Evolutionary conservation across 1,140 invertebrate genomes (phyloP), one percentile per base, ranked within the genome.

Genomic region (Calephelis virginiensis): DNA sequence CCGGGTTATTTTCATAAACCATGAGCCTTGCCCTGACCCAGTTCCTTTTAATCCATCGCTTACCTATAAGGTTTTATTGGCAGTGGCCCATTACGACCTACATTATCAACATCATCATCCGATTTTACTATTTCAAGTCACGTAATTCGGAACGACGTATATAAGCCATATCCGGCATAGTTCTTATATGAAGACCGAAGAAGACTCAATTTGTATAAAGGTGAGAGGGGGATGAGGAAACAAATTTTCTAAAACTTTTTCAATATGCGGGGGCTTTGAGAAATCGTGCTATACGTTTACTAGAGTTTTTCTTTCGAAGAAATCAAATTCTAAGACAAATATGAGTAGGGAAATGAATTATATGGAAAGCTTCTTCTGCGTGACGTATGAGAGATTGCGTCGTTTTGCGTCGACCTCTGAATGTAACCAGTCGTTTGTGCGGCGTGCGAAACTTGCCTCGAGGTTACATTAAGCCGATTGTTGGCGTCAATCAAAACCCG

Each of bases 41-140:
- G 69, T 88, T 89, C 76, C 81, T 86, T 90, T 86, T 89, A 89
- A 86, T 91, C 86, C 85, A 89, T 87, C 83, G 82, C 81, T 91
- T 91, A 88, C 89, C 86, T 91, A 89, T 91, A 91, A 91, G 82
- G 85, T 91, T 89, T 91, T 89, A 89, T 91, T 89, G 86, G 85
- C 79, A 82, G 86, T 86, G 82, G 83, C 83, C 86, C 83, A 89
- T 91, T 85, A 89, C 85, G 83, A 85, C 85, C 80, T 85, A 89
- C 82, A 91, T 91, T 91, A 91, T 91, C 86, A 91, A 86, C 85
- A 89, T 91, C 85, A 88, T 87, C 86, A 88, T 89, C 88, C 85
- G 78, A 90, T 89, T 90, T 89, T 89, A 91, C 89, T 91, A 89
- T 89, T 89, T 88, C 89, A 78, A 90, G 89, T 89, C 89, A 91